These are phyloP conservation scores for Melitaea athalia DNA, from an alignment of 2,888 invertebrate species.

Conservation along the genomic window DNA sequence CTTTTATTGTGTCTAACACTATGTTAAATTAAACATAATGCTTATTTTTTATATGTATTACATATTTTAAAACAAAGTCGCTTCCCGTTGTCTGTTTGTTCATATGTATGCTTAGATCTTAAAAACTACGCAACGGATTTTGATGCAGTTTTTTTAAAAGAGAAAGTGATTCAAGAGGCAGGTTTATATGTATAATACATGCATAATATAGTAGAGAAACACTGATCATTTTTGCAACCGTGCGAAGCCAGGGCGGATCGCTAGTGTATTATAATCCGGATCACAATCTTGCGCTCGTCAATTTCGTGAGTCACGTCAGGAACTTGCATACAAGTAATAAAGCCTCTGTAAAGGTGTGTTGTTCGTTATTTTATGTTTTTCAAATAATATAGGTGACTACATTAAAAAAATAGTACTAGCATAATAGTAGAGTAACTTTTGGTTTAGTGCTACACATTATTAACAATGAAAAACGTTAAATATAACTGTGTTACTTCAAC, in stretches of 20 bases:
- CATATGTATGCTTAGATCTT: too few species aligned
- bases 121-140: too few species aligned
- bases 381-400: neutral
- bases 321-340: constrained; percentile 15
- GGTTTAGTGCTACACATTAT: neutral
- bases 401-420: neutral
- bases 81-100: too few species aligned
- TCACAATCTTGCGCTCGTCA: constrained; percentile 21
- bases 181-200: too few species aligned
- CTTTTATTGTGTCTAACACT: neutral
- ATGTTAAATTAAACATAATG: neutral
- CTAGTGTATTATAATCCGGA: constrained; percentile 12
- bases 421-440: neutral
- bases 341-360: neutral
- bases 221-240: too few species aligned
- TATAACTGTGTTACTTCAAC: neutral
- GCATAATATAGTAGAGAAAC: too few species aligned
- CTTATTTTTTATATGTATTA: neutral
- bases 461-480: neutral
- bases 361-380: neutral
- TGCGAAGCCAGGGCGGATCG: too few species aligned
- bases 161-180: too few species aligned
- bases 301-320: constrained; percentile 18
- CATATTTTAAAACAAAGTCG: too few species aligned
- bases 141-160: too few species aligned